Conservation (phyloP, 2,113 vertebrate genomes). For the Formicarius rufipectus region DNA sequence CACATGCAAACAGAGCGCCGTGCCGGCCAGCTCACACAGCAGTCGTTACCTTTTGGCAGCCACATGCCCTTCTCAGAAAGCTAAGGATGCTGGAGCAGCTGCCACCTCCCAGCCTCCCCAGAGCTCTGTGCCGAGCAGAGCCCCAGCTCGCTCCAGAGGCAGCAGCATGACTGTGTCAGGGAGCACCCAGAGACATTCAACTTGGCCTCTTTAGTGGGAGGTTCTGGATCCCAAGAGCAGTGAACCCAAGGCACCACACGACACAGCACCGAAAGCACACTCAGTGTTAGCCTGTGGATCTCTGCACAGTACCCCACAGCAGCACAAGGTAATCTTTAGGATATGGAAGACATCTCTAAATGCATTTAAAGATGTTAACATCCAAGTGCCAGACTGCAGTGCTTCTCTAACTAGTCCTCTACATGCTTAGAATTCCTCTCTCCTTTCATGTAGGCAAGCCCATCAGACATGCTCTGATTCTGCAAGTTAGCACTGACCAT, state of each 20-base stretch:
- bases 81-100: neutral
- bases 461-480: neutral
- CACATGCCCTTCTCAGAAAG: neutral
- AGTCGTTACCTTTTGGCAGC: neutral
- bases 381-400: neutral
- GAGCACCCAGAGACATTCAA: neutral
- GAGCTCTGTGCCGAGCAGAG: neutral
- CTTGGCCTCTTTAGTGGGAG: fast-evolving
- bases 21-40: neutral
- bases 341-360: neutral
- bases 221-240: neutral
- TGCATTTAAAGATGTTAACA: neutral
- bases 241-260: neutral
- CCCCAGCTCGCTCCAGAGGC: neutral
- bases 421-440: neutral
- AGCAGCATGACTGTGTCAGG: neutral
- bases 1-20: fast-evolving
- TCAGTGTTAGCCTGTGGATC: neutral
- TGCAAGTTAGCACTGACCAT: neutral
- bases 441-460: neutral
- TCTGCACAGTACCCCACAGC: neutral
- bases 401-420: neutral
- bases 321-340: neutral
- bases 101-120: neutral
- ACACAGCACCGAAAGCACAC: neutral